Conservation (phyloP, 2,113 vertebrate species). For the Eulacestoma nigropectus region DNA sequence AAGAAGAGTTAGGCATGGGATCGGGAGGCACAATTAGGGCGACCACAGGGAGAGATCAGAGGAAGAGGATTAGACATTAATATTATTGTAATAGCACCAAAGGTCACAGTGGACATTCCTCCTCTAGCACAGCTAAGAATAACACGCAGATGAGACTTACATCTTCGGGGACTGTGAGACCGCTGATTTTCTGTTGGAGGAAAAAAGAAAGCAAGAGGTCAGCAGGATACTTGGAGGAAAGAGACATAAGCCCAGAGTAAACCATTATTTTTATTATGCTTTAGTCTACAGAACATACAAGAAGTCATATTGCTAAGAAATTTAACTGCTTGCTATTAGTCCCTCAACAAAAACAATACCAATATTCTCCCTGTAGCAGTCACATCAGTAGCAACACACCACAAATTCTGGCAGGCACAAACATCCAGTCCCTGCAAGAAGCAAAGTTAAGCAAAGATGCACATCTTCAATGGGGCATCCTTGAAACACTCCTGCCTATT, state of each 20-base stretch:
- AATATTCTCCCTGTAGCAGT: neutral
- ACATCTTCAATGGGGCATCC: neutral
- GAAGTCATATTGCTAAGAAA: neutral
- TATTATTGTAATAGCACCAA: neutral
- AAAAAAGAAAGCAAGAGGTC: neutral
- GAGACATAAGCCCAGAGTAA: neutral
- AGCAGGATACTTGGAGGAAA: neutral
- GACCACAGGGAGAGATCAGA: slow-evolving; percentile 37
- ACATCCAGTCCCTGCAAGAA: neutral
- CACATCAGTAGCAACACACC: neutral
- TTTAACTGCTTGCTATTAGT: neutral
- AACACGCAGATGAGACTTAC: slow-evolving; percentile 50
- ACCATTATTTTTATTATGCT: neutral
- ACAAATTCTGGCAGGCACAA: neutral
- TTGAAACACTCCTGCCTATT: neutral
- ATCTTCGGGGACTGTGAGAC: slow-evolving; percentile 67
- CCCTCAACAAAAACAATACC: neutral
- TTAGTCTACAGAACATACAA: neutral
- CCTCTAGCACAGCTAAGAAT: slow-evolving; percentile 30
- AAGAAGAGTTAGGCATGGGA: neutral
- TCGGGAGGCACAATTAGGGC: neutral
- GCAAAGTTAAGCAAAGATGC: neutral
- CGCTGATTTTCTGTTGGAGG: slow-evolving; percentile 56
- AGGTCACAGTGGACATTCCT: slow-evolving; percentile 14
- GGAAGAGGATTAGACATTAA: neutral